These are phyloP conservation scores for Aplidium turbinatum DNA, from an alignment of 23 tunicate species.

Conservation along the genomic window DNA sequence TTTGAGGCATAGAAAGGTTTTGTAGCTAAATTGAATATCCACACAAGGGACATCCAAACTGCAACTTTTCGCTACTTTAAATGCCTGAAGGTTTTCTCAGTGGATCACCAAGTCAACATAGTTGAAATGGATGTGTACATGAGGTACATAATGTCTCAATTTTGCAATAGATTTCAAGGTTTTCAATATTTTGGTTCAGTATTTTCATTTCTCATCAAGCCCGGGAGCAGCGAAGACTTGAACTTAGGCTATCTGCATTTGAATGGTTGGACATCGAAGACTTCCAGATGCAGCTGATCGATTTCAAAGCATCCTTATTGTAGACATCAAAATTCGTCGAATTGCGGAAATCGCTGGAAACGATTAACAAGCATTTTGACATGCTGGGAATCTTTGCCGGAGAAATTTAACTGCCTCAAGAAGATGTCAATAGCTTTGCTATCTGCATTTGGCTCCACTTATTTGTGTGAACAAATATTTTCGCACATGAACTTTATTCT, in stretches of 20 bases:
- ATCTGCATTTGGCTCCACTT: no score
- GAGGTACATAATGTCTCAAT: slow-evolving; percentile 37
- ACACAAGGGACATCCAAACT: slow-evolving; percentile 36
- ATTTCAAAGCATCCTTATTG: slow-evolving; percentile 52
- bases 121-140: slow-evolving; percentile 27
- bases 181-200: slow-evolving; percentile 44
- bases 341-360: slow-evolving; percentile 48
- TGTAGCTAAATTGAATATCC: slow-evolving; percentile 40
- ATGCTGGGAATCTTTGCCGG: slow-evolving; percentile 77
- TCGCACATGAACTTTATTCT: no score
- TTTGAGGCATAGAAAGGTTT: slow-evolving; percentile 45
- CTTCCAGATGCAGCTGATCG: slow-evolving; percentile 66
- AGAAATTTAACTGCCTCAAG: no score
- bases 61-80: slow-evolving; percentile 53
- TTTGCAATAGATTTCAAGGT: slow-evolving; percentile 62
- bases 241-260: slow-evolving; percentile 55
- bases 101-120: slow-evolving; percentile 37
- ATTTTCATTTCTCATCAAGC: slow-evolving; percentile 24
- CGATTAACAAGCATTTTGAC: slow-evolving; percentile 43
- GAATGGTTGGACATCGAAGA: slow-evolving; percentile 68
- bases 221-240: slow-evolving; percentile 61
- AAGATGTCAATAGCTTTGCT: no score
- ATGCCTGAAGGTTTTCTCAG: slow-evolving; percentile 43
- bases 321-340: slow-evolving; percentile 54
- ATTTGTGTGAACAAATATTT: no score